A percentile compares a stretch with the other conserved stretches of the same genome.
phyloP scores from a whole-genome alignment of 2,113 vertebrate genomes.

The Pterophyllum scalare region DNA sequence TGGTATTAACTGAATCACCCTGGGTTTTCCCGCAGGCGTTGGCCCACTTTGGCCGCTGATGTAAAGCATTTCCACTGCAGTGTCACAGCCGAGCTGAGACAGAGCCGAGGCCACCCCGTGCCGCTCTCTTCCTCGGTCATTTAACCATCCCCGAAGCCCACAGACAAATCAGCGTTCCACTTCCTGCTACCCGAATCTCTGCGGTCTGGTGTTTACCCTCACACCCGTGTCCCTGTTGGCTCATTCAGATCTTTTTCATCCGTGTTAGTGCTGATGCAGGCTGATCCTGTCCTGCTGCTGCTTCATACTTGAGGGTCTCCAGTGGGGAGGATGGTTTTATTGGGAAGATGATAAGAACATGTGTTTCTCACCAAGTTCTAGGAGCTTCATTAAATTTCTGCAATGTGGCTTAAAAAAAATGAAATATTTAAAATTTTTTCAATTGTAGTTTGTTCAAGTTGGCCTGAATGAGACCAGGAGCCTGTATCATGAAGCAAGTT shows the following conservation, averaged over 20 bases:
- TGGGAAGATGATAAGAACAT: not conserved
- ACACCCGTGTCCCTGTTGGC: not conserved
- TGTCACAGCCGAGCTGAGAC: too few species aligned
- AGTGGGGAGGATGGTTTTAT: too few species aligned
- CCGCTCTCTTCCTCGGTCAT: not conserved
- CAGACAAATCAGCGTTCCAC: not conserved
- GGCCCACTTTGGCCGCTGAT: not conserved
- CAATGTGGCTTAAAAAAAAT: too few species aligned
- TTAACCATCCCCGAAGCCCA: fast-evolving
- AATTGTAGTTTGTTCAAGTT: not conserved
- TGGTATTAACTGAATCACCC: not conserved
- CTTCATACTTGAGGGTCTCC: not conserved
- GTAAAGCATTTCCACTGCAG: not conserved
- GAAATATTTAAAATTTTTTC: too few species aligned
- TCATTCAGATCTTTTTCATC: not conserved
- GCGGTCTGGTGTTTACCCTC: not conserved
- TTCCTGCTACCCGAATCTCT: not conserved
- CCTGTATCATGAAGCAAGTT: fast-evolving
- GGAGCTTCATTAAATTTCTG: not conserved
- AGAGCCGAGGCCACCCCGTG: too few species aligned
- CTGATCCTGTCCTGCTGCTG: too few species aligned
- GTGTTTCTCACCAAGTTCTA: not conserved
- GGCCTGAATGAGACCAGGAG: not conserved
- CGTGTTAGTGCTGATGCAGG: not conserved
- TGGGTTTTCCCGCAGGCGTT: not conserved